phyloP scores from a whole-genome alignment of 2,888 invertebrate genomes.

The Crossocerus cetratus region DNA sequence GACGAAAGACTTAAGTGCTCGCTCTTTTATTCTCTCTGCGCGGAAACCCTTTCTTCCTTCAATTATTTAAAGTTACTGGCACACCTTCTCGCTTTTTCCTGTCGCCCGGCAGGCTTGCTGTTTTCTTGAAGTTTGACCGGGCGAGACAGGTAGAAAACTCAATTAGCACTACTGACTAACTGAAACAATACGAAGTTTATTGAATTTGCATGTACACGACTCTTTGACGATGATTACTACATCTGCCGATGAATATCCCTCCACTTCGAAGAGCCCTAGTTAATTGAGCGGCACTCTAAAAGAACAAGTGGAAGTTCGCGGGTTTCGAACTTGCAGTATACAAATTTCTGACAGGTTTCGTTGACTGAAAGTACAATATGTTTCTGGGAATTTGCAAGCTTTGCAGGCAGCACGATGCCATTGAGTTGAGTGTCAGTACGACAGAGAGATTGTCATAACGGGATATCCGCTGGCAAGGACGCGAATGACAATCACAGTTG shows the following conservation, averaged over 20 bases:
- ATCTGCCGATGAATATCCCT: no score
- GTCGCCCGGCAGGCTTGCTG: no score
- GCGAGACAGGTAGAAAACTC: no score
- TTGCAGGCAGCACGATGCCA: no score
- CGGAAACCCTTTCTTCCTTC: constrained; percentile 11
- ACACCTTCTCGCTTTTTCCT: background rate
- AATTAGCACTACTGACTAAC: no score
- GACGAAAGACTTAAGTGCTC: constrained; percentile 68
- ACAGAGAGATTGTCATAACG: background rate
- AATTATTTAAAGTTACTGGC: constrained; percentile 19
- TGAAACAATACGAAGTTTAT: no score
- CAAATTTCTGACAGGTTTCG: background rate
- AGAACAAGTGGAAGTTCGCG: background rate
- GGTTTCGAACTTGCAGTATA: background rate
- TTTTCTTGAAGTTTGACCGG: no score
- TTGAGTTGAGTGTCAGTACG: no score
- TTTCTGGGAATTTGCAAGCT: no score
- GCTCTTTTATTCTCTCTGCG: constrained; percentile 39
- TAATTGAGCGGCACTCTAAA: background rate
- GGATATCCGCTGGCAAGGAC: background rate
- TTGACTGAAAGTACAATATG: no score
- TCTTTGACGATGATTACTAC: no score
- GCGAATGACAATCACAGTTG: background rate
- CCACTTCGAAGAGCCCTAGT: background rate
- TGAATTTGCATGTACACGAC: no score